Base-by-base conservation (phyloP, 2,888 invertebrate genomes). In the Glyphotaelius pellucidus region DNA sequence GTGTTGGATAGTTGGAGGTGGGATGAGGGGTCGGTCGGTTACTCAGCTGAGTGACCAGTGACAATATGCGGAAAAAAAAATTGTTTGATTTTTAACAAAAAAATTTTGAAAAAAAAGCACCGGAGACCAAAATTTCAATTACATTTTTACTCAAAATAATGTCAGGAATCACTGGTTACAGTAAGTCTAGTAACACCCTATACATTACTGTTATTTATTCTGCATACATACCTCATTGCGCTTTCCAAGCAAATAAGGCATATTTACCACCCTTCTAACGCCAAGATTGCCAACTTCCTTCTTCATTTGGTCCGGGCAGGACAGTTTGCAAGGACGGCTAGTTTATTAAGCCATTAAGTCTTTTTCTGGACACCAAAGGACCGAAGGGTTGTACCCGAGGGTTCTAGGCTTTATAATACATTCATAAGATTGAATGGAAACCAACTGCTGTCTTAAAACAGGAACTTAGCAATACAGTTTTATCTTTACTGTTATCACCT, bases 321-420 rank as follows among this genome's bases (percentile, higher is more conserved):
- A 67, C 67, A 31, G 79, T 79, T 30, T 88, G 81, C 85, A 89
- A 90, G 92, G 92, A 91, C 92, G 90, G 85, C 92, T 92, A 93
- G 91, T 93, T 93, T 93, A 93, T 93, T 93, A 93, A 92, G 93
- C 93, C 90, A 93, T 93, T 93, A 93, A 89, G 90, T 67, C 88
- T 88, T 91, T 52, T 81, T 84, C 81, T 52, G 84, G 88, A 89
- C 89, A 47, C 91, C 35, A n/a, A 38, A 38, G 84, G 89, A 52
- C 31, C 31, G 67, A 91, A 89, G 30, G 89, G 80, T 81, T 84
- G 30, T 32, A 52, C 88, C 81, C 42, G 11, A 30, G 87, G 67
- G 83, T 84, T 32, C 35, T 31, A 67, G 90, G 83, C 11, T 31
- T 35, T 84, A 90, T 84, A 90, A 90, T 67, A 90, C 85, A 89